Evolutionary conservation across 2,797 vertebrate species (phyloP).

Genomic region (Bryconaethiops microstoma): DNA sequence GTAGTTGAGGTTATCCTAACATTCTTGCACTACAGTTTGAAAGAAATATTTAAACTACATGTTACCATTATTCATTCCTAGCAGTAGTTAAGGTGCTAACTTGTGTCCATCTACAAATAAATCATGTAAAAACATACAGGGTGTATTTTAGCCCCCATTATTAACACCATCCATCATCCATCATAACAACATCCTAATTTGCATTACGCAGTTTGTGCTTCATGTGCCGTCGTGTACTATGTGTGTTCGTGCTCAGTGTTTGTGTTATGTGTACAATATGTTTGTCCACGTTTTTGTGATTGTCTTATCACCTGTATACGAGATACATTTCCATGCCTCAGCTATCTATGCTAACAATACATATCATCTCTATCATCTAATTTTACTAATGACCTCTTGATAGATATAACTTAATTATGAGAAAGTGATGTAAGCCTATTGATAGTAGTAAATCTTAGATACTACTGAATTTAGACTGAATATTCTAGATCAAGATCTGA

Average conservation of each 20-base stretch:
- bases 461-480: too few relatives aligned
- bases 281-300: neutral
- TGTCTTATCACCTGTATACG: conserved; percentile 5
- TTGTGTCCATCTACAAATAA: neutral
- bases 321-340: neutral
- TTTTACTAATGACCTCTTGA: conserved; percentile 8
- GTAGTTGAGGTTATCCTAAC: neutral
- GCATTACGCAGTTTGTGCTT: neutral
- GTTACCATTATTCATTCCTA: neutral
- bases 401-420: neutral
- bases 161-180: neutral
- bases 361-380: neutral
- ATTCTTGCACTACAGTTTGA: neutral
- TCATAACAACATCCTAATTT: neutral
- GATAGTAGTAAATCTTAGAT: neutral
- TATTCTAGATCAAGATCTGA: neutral
- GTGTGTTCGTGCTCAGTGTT: neutral
- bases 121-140: neutral
- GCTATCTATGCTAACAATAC: neutral
- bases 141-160: neutral
- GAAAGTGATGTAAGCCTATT: neutral
- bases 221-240: neutral
- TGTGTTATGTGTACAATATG: neutral
- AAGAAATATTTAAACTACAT: neutral
- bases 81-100: neutral